Evolutionary conservation across 2,113 vertebrate species (phyloP).

Genomic region (Triplophysa siluroides): DNA sequence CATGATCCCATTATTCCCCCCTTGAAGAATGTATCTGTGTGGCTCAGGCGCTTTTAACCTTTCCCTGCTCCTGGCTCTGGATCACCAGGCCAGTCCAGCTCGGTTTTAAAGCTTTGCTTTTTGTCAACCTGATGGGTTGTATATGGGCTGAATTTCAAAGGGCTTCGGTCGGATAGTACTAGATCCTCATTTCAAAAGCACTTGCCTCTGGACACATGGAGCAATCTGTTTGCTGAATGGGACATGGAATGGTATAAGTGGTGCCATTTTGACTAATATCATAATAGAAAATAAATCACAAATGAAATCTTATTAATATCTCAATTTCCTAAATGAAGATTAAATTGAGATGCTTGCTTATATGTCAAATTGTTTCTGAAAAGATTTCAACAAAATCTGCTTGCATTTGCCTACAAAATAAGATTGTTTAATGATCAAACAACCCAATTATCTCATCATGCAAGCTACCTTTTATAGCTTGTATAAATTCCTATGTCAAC

Average conservation of each 20-base stretch:
- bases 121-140: slow-evolving; percentile 38
- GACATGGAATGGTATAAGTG: slow-evolving; percentile 8
- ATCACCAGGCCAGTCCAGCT: slow-evolving; percentile 55
- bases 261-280: slow-evolving; percentile 1
- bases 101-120: slow-evolving; percentile 42
- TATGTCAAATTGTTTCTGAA: too few species aligned
- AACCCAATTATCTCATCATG: too few species aligned
- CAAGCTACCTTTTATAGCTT: too few species aligned
- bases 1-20: slow-evolving; percentile 76
- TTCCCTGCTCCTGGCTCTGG: slow-evolving; percentile 69
- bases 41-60: slow-evolving; percentile 77
- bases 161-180: neutral
- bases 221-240: neutral
- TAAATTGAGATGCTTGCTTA: too few species aligned
- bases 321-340: too few species aligned
- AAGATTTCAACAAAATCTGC: too few species aligned
- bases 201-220: slow-evolving; percentile 18
- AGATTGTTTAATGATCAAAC: too few species aligned
- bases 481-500: too few species aligned
- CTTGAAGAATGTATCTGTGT: slow-evolving; percentile 75
- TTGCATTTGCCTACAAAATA: too few species aligned
- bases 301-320: too few species aligned
- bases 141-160: slow-evolving; percentile 19
- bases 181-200: slow-evolving; percentile 7
- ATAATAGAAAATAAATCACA: too few species aligned